phyloP scores from a whole-genome alignment of 2,797 vertebrate species.

The Notolepis coatsorum region DNA sequence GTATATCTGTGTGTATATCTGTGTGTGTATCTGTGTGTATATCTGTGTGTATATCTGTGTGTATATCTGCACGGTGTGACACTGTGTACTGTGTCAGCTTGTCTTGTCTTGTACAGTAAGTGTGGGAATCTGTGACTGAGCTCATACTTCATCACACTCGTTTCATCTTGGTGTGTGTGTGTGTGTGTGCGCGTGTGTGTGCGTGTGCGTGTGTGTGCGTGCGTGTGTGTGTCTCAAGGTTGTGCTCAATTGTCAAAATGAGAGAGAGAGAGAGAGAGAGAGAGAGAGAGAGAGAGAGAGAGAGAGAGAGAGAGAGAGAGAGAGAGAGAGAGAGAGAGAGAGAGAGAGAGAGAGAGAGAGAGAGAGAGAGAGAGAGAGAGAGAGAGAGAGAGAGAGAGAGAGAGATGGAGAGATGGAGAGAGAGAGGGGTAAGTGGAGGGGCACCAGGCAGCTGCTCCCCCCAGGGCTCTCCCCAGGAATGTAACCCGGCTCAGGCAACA shows the following conservation, averaged over 20 bases:
- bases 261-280: neutral
- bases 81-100: no score
- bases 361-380: neutral
- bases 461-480: conserved; percentile 80
- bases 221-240: neutral
- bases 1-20: no score
- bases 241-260: neutral
- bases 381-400: conserved; percentile 13
- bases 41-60: no score
- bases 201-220: neutral
- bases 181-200: neutral
- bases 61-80: no score
- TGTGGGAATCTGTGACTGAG: no score
- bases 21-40: no score
- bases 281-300: neutral
- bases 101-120: no score
- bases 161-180: no score
- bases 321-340: conserved; percentile 23
- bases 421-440: conserved; percentile 13
- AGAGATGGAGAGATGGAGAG: conserved; percentile 51
- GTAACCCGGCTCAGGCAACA: conserved; percentile 69
- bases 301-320: conserved; percentile 53
- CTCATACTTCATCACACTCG: no score
- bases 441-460: conserved; percentile 77
- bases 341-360: conserved; percentile 39